These are phyloP conservation scores for Tinamus major DNA, from an alignment of 2,797 vertebrate species.

Conservation along the genomic window DNA sequence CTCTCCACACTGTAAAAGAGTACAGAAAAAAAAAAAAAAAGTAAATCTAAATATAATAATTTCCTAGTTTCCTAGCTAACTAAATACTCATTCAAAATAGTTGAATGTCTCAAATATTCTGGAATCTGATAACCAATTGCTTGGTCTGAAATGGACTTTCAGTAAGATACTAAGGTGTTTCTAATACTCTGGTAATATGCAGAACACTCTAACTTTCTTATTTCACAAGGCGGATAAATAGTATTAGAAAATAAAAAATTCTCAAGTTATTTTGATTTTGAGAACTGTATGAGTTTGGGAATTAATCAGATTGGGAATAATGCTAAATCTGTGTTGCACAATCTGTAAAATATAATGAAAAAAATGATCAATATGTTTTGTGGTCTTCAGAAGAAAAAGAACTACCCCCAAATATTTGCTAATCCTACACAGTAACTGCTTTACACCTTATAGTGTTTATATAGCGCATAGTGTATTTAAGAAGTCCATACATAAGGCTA, in stretches of 20 bases:
- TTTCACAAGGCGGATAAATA: background rate
- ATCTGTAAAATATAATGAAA: background rate
- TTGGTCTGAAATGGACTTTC: background rate
- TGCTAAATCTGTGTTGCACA: background rate
- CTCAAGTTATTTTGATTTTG: background rate
- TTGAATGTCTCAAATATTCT: background rate
- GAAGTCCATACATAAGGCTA: background rate
- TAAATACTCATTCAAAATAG: background rate
- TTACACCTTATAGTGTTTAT: background rate
- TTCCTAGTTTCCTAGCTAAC: background rate
- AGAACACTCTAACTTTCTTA: background rate
- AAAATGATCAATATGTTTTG: background rate
- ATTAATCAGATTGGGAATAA: too few species aligned
- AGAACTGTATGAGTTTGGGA: background rate
- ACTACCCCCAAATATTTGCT: background rate
- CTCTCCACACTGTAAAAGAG: background rate
- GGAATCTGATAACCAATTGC: background rate
- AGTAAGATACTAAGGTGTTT: background rate
- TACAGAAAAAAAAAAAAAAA: too few species aligned
- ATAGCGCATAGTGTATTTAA: background rate
- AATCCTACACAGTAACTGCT: accelerated
- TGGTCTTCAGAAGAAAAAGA: background rate
- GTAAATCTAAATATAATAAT: background rate
- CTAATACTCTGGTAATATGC: background rate
- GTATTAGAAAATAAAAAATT: background rate